Conservation (phyloP, 2,888 invertebrate species). For the Agelastica alni region DNA sequence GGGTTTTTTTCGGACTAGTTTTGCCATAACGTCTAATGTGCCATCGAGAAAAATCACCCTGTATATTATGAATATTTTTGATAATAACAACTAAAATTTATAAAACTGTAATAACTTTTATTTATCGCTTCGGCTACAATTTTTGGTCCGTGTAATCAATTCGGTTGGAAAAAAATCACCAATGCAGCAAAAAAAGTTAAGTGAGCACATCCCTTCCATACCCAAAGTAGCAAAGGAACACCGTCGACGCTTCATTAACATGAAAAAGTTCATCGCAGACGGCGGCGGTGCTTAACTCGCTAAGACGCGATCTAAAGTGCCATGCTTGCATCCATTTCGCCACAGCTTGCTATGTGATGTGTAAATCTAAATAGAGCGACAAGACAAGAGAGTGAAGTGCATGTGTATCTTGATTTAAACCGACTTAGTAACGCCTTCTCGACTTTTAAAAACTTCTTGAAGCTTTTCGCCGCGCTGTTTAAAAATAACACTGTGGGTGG, state of each 20-base stretch:
- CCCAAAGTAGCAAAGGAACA: background rate
- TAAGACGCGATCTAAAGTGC: constrained; percentile 9
- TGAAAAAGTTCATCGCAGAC: background rate
- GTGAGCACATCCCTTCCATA: background rate
- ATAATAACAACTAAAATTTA: no score
- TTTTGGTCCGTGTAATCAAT: no score
- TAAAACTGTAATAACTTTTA: no score
- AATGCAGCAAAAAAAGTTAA: constrained; percentile 1
- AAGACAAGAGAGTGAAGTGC: constrained; percentile 18
- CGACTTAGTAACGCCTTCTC: constrained; percentile 20
- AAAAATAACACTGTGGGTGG: constrained; percentile 7
- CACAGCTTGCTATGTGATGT: constrained; percentile 6
- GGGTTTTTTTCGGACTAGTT: no score
- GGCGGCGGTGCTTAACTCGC: constrained; percentile 5
- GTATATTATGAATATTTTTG: no score
- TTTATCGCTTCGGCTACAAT: no score
- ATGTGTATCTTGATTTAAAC: constrained; percentile 28
- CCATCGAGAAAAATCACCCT: no score
- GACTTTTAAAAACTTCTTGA: constrained; percentile 14
- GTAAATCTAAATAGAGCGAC: constrained; percentile 16
- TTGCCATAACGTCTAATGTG: no score
- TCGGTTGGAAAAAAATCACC: background rate
- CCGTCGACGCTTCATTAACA: constrained; percentile 4
- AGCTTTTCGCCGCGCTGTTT: constrained; percentile 2
- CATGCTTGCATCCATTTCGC: constrained; percentile 6